Evolutionary conservation across 2,113 vertebrate species (phyloP).

Genomic region (Boleophthalmus pectinirostris): DNA sequence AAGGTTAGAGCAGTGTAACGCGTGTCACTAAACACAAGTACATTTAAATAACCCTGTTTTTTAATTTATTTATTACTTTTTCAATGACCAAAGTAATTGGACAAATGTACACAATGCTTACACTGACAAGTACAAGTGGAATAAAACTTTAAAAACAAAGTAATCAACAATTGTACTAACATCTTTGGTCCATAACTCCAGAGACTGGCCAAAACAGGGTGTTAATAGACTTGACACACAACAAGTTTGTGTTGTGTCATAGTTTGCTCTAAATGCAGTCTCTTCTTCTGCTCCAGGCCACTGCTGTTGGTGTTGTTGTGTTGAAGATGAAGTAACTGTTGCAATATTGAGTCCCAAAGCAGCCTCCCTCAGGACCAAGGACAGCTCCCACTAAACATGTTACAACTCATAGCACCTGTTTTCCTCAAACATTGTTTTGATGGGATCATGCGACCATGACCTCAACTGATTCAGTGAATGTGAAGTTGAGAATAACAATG

Average conservation of each 20-base stretch:
- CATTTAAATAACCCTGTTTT: neutral
- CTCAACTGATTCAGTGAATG: constrained; percentile 3
- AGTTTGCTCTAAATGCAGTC: constrained; percentile 22
- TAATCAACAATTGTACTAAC: neutral
- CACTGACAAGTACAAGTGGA: neutral
- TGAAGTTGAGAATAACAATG: neutral
- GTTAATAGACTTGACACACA: constrained; percentile 31
- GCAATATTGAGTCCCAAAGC: constrained; percentile 18
- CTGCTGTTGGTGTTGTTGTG: constrained; percentile 51
- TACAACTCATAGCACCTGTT: constrained; percentile 43
- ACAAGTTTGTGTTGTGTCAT: constrained; percentile 54
- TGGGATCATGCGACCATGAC: neutral
- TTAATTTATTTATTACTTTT: neutral
- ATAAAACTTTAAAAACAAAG: neutral
- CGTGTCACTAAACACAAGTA: too few relatives aligned
- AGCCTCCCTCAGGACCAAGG: constrained; percentile 24
- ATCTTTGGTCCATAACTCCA: neutral
- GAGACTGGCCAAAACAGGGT: constrained; percentile 33
- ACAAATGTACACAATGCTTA: neutral
- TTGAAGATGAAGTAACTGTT: constrained; percentile 37
- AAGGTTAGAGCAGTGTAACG: too few relatives aligned
- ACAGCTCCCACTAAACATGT: constrained; percentile 15
- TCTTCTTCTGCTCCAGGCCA: constrained; percentile 31
- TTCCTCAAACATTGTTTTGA: constrained; percentile 34
- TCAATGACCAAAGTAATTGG: neutral